Evolutionary conservation across 1,140 invertebrate species (phyloP), one percentile per base, ranked within the genome.

Genomic region (Plutomurus gul): DNA sequence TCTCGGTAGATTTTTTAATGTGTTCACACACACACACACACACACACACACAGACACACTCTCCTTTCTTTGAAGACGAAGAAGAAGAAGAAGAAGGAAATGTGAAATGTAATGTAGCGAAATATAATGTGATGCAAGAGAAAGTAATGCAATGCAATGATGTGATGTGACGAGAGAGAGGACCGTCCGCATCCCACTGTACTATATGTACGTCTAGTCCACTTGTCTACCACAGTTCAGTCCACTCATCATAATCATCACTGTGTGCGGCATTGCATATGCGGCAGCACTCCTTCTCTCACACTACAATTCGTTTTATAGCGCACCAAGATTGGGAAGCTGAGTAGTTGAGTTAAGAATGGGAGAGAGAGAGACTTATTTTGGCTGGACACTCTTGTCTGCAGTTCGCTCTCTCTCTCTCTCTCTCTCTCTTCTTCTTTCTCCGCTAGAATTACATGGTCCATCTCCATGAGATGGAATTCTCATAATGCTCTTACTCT

Each of bases 361-460:
- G n/a, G n/a, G n/a, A n/a, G n/a, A n/a, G n/a, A n/a, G n/a, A n/a
- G 56, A 65, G 56, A 33, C 25, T 65, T 65, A 65, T 33, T 60
- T 36, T 27, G 27, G 16, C 51, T 60, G 56, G 56, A 65, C 56
- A 65, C 36, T 30, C 56, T 30, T 65, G 27, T 22, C 10, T 51
- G 18, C 5, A n/a, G 47, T 51, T 65, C 16, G n/a, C 22, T 56
- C 27, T 65, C 27, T 18, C 16, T 18, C 27, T 74, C 18, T 74
- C 25, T 65, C 56, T 65, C 27, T 65, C 36, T 40, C 37, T n/a
- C 7, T n/a, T 39, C 11, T 11, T 36, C 71, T 10, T 73, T n/a
- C 6, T 10, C 49, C n/a, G n/a, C n/a, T n/a, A 8, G 51, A 75
- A 80, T 80, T 75, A 75, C 78, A 76, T 76, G 74, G 74, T 76